Evolutionary conservation across 2,797 vertebrate species (phyloP), one percentile per base, ranked within the genome.

Genomic region (Novumbra hubbsi): DNA sequence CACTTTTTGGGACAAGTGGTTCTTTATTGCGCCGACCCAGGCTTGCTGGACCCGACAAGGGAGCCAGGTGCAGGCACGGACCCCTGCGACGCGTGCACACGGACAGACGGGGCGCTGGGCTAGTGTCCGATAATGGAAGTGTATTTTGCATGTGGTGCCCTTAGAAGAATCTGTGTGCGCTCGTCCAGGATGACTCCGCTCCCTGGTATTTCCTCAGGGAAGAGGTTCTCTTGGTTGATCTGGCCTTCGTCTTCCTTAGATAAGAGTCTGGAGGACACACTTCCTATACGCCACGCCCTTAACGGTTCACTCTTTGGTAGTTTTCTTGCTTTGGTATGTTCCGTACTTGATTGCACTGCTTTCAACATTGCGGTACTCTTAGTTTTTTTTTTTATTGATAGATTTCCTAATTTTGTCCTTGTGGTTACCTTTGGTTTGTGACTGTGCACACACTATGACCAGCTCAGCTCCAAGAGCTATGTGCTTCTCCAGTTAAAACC

Each of bases 121-220:
- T 32, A 28, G 63, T 28, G 15, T 65, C 15, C 28, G 41, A 24
- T n/a, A 16, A 67, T 72, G n/a, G 52, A 11, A 73, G 65, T 70
- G 27, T 70, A 15, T 60, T 57, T 9, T 49, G 27, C 41, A 45
- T 45, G 41, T 45, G 41, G 12, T 45, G 14, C 41, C 12, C 41
- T 45, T 45, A 45, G 41, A 45, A 1, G 41, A 45, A 45, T 12
- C 41, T 68, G 75, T 68, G 73, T 71, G 73, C 70, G 64, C 32
- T 27, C 15, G 69, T 78, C 24, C 49, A 32, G 70, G 70, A 85
- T 88, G 88, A 88, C 87, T 86, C 68, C 71, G 84, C 77, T 83
- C 73, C 70, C 41, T 88, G 85, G 83, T 78, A 88, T 89, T 90
- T 90, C 85, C 86, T 86, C 70, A 30, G 60, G 71, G 79, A 81